Conservation (phyloP, 2,888 invertebrate genomes). For the Erebia ligea region DNA sequence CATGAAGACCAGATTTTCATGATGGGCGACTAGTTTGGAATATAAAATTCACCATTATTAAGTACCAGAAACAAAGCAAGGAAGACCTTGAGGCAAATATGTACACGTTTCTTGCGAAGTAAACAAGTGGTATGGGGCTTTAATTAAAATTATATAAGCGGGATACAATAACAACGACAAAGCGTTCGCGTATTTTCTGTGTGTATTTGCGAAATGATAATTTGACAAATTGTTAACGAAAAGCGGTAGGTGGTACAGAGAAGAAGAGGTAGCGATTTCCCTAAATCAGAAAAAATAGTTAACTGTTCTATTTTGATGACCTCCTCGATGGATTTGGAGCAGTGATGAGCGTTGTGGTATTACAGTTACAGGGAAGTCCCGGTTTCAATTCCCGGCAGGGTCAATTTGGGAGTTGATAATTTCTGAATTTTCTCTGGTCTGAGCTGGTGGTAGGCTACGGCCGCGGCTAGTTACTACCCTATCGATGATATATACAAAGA, state of each 20-base stretch:
- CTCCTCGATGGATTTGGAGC: too few relatives aligned
- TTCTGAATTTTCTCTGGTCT: too few relatives aligned
- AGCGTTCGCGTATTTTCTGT: constrained; percentile 11
- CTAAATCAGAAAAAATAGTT: too few relatives aligned
- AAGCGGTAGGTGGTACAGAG: constrained; percentile 29
- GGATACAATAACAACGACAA: constrained; percentile 20
- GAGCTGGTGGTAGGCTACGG: too few relatives aligned
- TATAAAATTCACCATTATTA: neutral
- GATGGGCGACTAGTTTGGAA: neutral
- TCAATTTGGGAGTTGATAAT: too few relatives aligned
- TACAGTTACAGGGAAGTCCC: too few relatives aligned
- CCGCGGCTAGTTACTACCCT: too few relatives aligned
- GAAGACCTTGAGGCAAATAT: neutral
- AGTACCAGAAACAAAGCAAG: constrained; percentile 10
- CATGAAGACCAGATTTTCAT: too few relatives aligned
- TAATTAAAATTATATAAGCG: constrained; percentile 20
- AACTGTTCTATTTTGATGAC: too few relatives aligned
- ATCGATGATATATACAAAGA: too few relatives aligned
- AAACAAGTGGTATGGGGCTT: constrained; percentile 13
- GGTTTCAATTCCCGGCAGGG: too few relatives aligned
- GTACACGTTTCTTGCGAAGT: constrained; percentile 1
- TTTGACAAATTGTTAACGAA: constrained; percentile 52
- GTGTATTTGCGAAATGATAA: constrained; percentile 46
- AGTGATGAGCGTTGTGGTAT: too few relatives aligned
- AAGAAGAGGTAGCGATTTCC: constrained; percentile 24